Conservation (phyloP, 2,888 invertebrate species). For the Steinernema hermaphroditum region DNA sequence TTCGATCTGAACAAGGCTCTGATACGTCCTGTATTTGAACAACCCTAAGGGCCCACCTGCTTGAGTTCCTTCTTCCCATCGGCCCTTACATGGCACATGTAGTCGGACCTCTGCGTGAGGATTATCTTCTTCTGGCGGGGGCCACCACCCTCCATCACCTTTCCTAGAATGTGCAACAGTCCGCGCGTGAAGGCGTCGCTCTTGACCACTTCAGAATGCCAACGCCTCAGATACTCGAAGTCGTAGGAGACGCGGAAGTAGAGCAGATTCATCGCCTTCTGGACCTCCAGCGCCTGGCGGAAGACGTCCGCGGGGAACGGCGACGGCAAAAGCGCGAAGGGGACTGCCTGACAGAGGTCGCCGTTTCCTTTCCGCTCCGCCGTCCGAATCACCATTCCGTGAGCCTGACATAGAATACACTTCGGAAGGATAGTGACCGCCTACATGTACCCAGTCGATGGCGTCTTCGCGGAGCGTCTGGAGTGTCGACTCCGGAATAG, state of each 20-base stretch:
- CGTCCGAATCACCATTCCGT: conserved; percentile 60
- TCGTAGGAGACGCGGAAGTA: conserved; percentile 63
- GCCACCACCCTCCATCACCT: conserved; percentile 51
- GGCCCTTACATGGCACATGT: conserved; percentile 60
- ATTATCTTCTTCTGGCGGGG: conserved; percentile 55
- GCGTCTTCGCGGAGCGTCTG: conserved; percentile 46
- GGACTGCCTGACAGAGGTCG: conserved; percentile 60
- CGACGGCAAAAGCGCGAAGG: conserved; percentile 63
- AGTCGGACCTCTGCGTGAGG: conserved; percentile 65
- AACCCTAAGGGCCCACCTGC: conserved; percentile 56
- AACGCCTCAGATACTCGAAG: conserved; percentile 56
- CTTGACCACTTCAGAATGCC: conserved; percentile 58
- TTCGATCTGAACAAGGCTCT: conserved; percentile 85
- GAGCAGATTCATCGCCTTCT: conserved; percentile 57
- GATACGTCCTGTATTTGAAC: too few species aligned
- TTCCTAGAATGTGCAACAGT: conserved; percentile 55
- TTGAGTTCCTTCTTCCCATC: conserved; percentile 51
- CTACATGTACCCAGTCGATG: conserved; percentile 62
- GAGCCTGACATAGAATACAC: conserved; percentile 49
- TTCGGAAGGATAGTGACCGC: conserved; percentile 32
- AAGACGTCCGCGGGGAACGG: conserved; percentile 61
- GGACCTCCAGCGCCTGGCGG: conserved; percentile 59
- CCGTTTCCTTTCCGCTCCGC: conserved; percentile 48
- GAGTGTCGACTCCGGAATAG: background rate
- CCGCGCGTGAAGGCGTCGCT: conserved; percentile 62